Conservation (phyloP, 2,113 vertebrate genomes). For the Calyptommatus sinebrachiatus region DNA sequence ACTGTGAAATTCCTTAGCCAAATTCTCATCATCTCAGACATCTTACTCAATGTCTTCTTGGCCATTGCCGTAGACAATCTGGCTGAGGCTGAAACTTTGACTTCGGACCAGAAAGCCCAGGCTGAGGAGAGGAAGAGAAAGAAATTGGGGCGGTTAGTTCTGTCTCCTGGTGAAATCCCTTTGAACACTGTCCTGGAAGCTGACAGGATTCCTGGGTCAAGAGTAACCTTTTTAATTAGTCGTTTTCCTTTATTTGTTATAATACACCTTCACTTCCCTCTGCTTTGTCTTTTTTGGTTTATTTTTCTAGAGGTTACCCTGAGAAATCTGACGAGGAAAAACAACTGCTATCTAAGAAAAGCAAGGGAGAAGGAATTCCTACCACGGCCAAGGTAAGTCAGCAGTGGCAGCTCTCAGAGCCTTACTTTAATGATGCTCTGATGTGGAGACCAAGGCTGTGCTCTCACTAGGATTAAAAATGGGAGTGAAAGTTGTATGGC, state of each 20-base stretch:
- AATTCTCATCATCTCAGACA: slow-evolving; percentile 71
- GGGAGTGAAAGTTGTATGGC: too few relatives aligned
- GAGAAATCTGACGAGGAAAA: slow-evolving; percentile 93
- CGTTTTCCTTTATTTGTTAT: neutral
- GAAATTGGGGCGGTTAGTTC: slow-evolving; percentile 83
- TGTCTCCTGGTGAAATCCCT: fast-evolving
- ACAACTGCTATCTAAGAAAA: slow-evolving; percentile 80
- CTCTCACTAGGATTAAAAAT: too few relatives aligned
- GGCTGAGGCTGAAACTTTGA: slow-evolving; percentile 92
- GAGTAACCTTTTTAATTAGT: neutral
- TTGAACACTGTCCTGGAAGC: neutral
- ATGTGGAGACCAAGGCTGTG: too few relatives aligned
- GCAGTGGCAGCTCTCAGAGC: neutral
- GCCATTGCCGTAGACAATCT: slow-evolving; percentile 97
- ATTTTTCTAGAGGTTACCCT: slow-evolving; percentile 75
- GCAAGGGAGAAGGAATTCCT: slow-evolving; percentile 89
- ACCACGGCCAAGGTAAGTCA: slow-evolving; percentile 89
- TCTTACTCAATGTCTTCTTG: slow-evolving; percentile 96
- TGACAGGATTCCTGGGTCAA: neutral
- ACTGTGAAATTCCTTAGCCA: slow-evolving; percentile 71
- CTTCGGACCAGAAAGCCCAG: slow-evolving; percentile 93
- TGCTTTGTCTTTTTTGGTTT: slow-evolving; percentile 1
- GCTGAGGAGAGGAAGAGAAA: slow-evolving; percentile 85
- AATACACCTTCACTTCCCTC: slow-evolving; percentile 2
- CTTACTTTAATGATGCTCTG: neutral